Evolutionary conservation across 2,113 vertebrate genomes (phyloP), one percentile per base, ranked within the genome.

Genomic region (Gadus macrocephalus): DNA sequence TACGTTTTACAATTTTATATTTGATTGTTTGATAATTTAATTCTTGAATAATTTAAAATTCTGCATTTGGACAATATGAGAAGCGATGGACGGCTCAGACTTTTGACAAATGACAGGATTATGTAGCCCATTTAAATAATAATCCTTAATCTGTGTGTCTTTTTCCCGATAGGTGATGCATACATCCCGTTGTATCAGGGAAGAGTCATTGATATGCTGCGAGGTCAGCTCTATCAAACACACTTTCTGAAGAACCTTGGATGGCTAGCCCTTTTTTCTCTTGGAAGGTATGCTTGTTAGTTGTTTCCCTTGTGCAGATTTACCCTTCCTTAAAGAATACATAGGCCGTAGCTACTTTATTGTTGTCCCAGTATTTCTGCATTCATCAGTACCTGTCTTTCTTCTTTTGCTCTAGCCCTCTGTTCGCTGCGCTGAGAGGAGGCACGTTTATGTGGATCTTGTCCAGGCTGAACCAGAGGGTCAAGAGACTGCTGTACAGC

Each of bases 201-300:
- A 0, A 83, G 77, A 0, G 84, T 96, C 1, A 91, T 93, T 0
- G 94, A 96, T 81, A 89, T 91, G 81, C 82, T 96, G 22, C 80
- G 89, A 5, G 87, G 78, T 2, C 71, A 91, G 56, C 22, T 64
- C 0, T 28, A 86, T 16, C 68, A 89, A 1, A 53, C 58, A 0
- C 53, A 74, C 78, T 93, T 95, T 25, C 53, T 25, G 20, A 69
- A 25, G 3, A 86, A 91, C 2, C 67, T 95, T 0, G 78, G 53
- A 7, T 53, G 82, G 69, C 89, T 96, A 86, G 86, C 79, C 0
- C 2, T 93, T 11, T 60, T 93, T 67, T 93, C 91, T 49, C 2
- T 93, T 2, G 89, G 87, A 85, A 96, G 96, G 95, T 96, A 79
- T 22, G 59, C 4, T 5, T 7, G 4, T 4, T 7, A 35, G 31